phyloP scores from a whole-genome alignment of 2,113 vertebrate genomes.

The Corvus hawaiiensis region DNA sequence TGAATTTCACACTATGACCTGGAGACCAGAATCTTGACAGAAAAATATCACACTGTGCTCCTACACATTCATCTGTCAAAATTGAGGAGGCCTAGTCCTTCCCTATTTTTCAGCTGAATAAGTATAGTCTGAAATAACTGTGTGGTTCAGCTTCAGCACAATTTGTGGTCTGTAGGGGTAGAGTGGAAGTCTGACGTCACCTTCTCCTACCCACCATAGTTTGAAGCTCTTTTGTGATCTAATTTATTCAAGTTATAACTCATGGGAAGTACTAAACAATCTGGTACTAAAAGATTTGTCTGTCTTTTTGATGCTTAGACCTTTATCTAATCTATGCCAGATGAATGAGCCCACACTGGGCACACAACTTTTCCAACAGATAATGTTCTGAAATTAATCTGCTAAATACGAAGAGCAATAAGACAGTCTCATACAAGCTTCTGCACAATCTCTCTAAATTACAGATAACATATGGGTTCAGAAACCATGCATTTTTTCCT shows the following conservation, averaged over 20 bases:
- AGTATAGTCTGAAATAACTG: not conserved
- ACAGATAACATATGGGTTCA: not conserved
- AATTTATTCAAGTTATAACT: not conserved
- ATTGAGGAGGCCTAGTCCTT: not conserved
- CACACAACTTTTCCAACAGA: not conserved
- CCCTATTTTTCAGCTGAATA: not conserved
- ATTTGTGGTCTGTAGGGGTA: not conserved
- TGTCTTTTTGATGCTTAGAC: not conserved
- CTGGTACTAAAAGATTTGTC: not conserved
- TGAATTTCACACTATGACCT: not conserved
- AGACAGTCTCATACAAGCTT: not conserved
- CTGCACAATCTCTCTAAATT: not conserved
- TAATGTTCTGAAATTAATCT: not conserved
- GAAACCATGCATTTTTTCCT: not conserved
- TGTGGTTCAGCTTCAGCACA: not conserved
- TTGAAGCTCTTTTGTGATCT: not conserved
- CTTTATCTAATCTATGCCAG: not conserved
- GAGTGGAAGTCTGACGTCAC: not conserved
- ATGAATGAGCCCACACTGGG: not conserved
- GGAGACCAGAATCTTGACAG: not conserved
- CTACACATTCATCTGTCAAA: not conserved
- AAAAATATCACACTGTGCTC: not conserved
- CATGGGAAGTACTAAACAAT: not conserved
- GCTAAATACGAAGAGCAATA: not conserved
- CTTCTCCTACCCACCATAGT: not conserved